Base-by-base conservation (phyloP, 2,797 vertebrate genomes). In the Leptodactylus fallax region DNA sequence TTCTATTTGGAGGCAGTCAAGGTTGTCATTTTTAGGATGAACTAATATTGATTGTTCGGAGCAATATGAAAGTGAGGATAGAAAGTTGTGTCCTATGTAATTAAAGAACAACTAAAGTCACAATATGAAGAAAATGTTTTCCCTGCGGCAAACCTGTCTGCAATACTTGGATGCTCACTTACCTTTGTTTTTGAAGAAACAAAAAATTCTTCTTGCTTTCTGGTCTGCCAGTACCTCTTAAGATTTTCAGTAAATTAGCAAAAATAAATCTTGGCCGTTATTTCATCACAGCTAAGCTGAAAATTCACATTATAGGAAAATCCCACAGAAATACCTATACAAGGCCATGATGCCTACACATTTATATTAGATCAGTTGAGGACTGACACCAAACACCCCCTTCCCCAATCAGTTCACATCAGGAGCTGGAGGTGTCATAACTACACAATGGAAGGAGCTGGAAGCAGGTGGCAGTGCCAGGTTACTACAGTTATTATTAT, bases 71-170 rank as follows among this genome's bases (percentile, higher is more conserved):
- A 51, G 10, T 21, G 7, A 71, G 27, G 67, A 76, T 8, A 49
- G 72, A 76, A 49, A 76, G 47, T 49, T n/a, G 47, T 76, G n/a
- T 76, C 51, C 72, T 49, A 76, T 49, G 72, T 76, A 76, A 76
- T 51, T 76, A 76, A 17, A 76, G 72, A 76, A 49, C 17, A 72
- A 72, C 11, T 21, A n/a, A 76, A 76, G 47, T 76, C 5, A 51
- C 19, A 49, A n/a, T 51, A 76, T 51, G 21, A 49, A n/a, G 21
- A 76, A n/a, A 51, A 76, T 51, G 36, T n/a, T n/a, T 49, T n/a
- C 45, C 47, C 10, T 76, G 47, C 11, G 47, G 72, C 11, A 76
- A 72, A 47, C 14, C 3, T n/a, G 45, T n/a, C 72, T 76, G 3
- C 47, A 76, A n/a, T 76, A 49, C 72, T 21, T 36, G 25, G 16